Base-by-base conservation (phyloP, 2,797 vertebrate genomes). In the Squalus acanthias region DNA sequence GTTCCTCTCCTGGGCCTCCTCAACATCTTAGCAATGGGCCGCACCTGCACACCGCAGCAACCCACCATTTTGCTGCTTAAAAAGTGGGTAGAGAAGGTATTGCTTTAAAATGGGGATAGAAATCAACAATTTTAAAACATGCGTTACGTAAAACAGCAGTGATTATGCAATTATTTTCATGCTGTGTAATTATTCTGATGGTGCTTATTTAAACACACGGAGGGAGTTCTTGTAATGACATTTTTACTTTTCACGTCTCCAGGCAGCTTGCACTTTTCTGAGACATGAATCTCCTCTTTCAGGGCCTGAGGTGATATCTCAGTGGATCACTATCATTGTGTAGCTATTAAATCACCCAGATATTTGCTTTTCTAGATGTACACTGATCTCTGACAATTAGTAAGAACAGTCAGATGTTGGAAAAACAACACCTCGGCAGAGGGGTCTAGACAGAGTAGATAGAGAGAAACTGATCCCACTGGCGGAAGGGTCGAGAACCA, bases 101-200 rank as follows among this genome's bases (percentile, higher is more conserved):
- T 65, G 10, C 89, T 67, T 39, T 67, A 67, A 93, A 85, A 93
- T n/a, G 63, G 63, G 57, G 63, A 67, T 67, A 24, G 5, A 93
- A 67, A 63, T 67, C 13, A 93, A 67, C 60, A 9, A 22, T 93
- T 93, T 93, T 67, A 67, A 85, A 67, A 12, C 17, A 67, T 93
- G 26, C 53, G 17, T 39, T 39, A 8, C 9, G 20, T 20, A 93
- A 93, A 67, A 65, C n/a, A 74, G 29, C n/a, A 69, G 50, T 74
- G 24, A 74, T 74, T 33, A 95, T 95, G 69, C 22, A 72, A 53
- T 95, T 95, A 72, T 95, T 74, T 72, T 95, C 70, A 7, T 17
- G 94, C 29, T 72, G 94, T 15, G 46, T 95, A 95, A 95, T 74
- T 95, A 95, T 57, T 72, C 39, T 74, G 94, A 72, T 74, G 26